Conservation (phyloP, 2,888 invertebrate genomes). For the Eutolmus rufibarbis region DNA sequence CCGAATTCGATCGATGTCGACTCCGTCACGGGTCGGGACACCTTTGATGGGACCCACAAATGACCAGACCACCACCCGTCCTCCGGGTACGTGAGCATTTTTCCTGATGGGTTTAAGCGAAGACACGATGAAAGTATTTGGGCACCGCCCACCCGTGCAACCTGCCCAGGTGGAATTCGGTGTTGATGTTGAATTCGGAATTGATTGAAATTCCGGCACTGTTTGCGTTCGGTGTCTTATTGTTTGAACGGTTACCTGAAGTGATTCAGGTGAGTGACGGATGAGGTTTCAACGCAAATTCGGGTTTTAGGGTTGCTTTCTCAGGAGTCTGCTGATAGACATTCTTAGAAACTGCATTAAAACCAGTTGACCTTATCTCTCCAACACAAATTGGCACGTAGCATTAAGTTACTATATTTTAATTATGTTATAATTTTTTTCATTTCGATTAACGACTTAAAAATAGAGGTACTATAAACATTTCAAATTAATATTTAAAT, state of each 20-base stretch:
- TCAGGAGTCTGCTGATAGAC: neutral
- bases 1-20: neutral
- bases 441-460: too few relatives aligned
- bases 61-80: neutral
- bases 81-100: neutral
- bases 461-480: too few relatives aligned
- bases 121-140: neutral
- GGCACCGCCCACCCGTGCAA: neutral
- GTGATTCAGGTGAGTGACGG: neutral
- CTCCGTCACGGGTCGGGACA: neutral
- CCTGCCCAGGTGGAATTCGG: neutral
- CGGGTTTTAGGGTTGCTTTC: neutral
- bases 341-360: neutral
- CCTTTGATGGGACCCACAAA: neutral
- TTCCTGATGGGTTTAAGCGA: neutral
- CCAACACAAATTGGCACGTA: too few relatives aligned
- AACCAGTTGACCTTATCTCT: neutral
- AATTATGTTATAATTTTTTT: too few relatives aligned
- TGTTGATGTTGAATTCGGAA: neutral
- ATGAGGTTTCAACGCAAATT: neutral
- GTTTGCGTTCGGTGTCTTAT: neutral
- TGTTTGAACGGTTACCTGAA: neutral
- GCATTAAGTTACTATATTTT: too few relatives aligned
- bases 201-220: neutral
- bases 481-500: too few relatives aligned